Evolutionary conservation across 2,797 vertebrate species (phyloP).

Genomic region (Lagocephalus sceleratus): DNA sequence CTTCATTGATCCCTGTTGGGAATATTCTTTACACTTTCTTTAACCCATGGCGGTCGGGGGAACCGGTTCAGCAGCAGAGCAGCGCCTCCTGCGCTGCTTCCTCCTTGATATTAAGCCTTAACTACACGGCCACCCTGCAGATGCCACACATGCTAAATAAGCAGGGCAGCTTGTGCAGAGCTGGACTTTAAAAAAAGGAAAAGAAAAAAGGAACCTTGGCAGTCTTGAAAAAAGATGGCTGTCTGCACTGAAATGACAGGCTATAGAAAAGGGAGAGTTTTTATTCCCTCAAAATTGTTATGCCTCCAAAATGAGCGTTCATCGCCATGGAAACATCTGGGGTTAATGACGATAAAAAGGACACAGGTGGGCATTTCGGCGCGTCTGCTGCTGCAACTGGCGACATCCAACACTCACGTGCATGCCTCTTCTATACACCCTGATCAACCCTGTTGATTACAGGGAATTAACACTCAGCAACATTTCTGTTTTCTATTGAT

Average conservation of each 20-base stretch:
- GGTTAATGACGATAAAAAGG: conserved; percentile 50
- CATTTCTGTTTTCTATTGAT: conserved; percentile 6
- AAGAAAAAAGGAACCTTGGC: conserved; percentile 20
- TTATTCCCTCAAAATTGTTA: conserved; percentile 32
- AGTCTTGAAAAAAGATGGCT: conserved; percentile 18
- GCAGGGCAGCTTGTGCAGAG: conserved; percentile 12
- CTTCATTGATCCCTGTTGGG: conserved; percentile 44
- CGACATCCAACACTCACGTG: conserved; percentile 29
- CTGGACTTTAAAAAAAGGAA: not conserved
- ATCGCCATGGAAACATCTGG: conserved; percentile 30
- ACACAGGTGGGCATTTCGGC: conserved; percentile 67
- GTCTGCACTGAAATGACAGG: conserved; percentile 20
- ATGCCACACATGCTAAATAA: conserved; percentile 16
- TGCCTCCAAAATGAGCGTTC: conserved; percentile 47
- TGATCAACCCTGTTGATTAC: conserved; percentile 15
- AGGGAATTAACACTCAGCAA: conserved; percentile 3
- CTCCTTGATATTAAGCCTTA: conserved; percentile 11
- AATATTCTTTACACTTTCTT: conserved; percentile 40
- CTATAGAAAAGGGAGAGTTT: conserved; percentile 20
- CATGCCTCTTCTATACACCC: conserved; percentile 17
- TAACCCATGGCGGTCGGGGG: conserved; percentile 22
- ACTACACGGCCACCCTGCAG: conserved; percentile 20
- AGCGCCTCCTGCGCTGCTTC: conserved; percentile 24
- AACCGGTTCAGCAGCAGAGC: conserved; percentile 32
- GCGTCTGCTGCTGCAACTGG: conserved; percentile 37